Conservation (phyloP, 2,888 invertebrate genomes). For the Drosophila pegasa region DNA sequence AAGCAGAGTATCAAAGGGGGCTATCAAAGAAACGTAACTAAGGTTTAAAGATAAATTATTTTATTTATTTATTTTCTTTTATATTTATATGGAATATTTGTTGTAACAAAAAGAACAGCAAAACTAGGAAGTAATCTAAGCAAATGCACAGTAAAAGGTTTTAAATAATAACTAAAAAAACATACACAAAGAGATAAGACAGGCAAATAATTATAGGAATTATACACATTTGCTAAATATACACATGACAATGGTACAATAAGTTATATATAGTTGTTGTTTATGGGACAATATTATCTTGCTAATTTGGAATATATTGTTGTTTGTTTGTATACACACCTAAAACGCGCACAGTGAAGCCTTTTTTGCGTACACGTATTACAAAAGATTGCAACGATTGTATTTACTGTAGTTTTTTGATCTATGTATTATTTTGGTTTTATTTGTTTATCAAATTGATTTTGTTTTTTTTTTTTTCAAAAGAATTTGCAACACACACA, state of each 20-base stretch:
- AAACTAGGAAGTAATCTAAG: slow-evolving; percentile 17
- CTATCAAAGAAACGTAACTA: slow-evolving; percentile 19
- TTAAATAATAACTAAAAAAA: slow-evolving; percentile 20
- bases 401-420: slow-evolving; percentile 49
- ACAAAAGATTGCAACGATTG: slow-evolving; percentile 42
- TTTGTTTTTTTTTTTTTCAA: background rate
- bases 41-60: slow-evolving; percentile 6
- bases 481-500: slow-evolving; percentile 17
- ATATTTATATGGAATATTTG: slow-evolving; percentile 3
- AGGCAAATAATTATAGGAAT: slow-evolving; percentile 42
- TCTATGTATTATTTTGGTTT: slow-evolving; percentile 42
- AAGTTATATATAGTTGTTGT: slow-evolving; percentile 17
- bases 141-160: slow-evolving; percentile 24
- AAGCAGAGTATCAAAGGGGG: slow-evolving; percentile 30
- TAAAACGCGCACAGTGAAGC: slow-evolving; percentile 73
- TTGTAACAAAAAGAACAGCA: slow-evolving; percentile 19
- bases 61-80: slow-evolving; percentile 1
- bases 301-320: slow-evolving; percentile 53
- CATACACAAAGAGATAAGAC: slow-evolving; percentile 26
- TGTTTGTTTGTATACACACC: slow-evolving; percentile 69
- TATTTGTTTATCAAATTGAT: slow-evolving; percentile 45
- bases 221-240: slow-evolving; percentile 38
- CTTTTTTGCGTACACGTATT: slow-evolving; percentile 52
- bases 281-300: slow-evolving; percentile 37
- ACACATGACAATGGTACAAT: slow-evolving; percentile 47